These are phyloP conservation scores for Tonatia bakeri DNA, from an alignment of 2,113 vertebrate genomes.

Conservation along the genomic window DNA sequence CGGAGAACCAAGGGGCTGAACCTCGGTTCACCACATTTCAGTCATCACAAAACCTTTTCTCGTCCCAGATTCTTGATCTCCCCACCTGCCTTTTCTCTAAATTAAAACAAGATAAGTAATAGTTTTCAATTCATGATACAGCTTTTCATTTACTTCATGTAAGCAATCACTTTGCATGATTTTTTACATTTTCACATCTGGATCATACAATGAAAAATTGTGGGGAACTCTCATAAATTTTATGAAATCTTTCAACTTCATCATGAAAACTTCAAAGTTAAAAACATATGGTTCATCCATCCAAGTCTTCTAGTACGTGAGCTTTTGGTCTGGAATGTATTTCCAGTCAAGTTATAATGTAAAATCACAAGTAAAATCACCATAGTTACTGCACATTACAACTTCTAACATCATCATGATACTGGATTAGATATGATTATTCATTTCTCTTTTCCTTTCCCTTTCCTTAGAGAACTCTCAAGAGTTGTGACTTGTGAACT, in stretches of 20 bases:
- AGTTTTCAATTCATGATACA: conserved; percentile 7
- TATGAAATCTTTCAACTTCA: conserved; percentile 62
- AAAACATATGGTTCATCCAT: conserved; percentile 53
- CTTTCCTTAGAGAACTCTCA: neutral
- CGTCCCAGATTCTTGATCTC: neutral
- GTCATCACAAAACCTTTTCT: neutral
- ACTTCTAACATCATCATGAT: conserved; percentile 21
- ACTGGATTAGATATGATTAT: neutral
- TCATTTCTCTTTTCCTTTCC: conserved; percentile 18
- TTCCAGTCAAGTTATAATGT: conserved; percentile 51
- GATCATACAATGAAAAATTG: conserved; percentile 56
- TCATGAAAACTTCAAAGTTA: conserved; percentile 71
- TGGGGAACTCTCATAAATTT: conserved; percentile 55
- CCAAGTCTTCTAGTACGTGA: conserved; percentile 31
- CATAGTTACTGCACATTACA: conserved; percentile 46
- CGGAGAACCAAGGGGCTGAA: neutral
- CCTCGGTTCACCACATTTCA: neutral
- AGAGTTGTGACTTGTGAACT: neutral
- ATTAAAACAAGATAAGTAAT: conserved; percentile 29
- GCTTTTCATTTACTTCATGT: conserved; percentile 42
- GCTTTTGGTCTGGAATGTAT: conserved; percentile 65
- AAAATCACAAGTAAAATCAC: conserved; percentile 52
- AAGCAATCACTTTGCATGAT: conserved; percentile 43
- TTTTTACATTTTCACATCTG: conserved; percentile 56
- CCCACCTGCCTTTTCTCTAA: neutral